Percentiles rank a stretch among this genome's conserved stretches.
These are phyloP conservation scores for Diaphora mendica DNA, from an alignment of 2,888 invertebrate genomes.

Conservation along the genomic window DNA sequence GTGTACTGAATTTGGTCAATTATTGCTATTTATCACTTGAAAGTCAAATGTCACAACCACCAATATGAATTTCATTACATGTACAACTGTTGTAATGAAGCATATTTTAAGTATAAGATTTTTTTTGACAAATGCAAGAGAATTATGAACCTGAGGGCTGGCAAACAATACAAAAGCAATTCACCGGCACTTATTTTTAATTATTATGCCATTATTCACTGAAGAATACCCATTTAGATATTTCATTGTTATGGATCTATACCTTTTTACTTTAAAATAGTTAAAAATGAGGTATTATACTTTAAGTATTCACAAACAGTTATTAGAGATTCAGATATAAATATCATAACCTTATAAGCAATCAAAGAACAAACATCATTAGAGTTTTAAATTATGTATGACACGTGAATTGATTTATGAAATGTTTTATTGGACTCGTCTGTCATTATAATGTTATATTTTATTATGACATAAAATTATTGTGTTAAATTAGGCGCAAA, in stretches of 20 bases:
- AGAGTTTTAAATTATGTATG: constrained; percentile 13
- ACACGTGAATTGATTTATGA: constrained; percentile 41
- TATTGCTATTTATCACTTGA: neutral
- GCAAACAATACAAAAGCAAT: constrained; percentile 74
- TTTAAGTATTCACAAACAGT: neutral
- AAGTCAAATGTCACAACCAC: neutral
- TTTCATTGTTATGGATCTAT: constrained; percentile 40
- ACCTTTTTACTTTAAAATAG: constrained; percentile 43
- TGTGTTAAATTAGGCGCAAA: constrained; percentile 58
- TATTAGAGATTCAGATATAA: neutral
- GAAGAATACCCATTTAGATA: constrained; percentile 47
- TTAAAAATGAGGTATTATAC: neutral
- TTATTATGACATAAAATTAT: constrained; percentile 28
- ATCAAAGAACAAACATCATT: neutral
- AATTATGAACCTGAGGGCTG: constrained; percentile 53
- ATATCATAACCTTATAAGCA: neutral
- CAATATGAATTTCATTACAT: neutral
- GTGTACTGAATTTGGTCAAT: neutral
- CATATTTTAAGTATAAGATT: neutral
- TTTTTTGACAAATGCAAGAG: constrained; percentile 55
- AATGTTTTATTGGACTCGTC: constrained; percentile 24
- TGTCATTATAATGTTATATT: constrained; percentile 23
- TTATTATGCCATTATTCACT: constrained; percentile 53
- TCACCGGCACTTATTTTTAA: constrained; percentile 68
- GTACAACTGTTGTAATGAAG: neutral